Conservation (phyloP, 2,113 vertebrate species). For the Brienomyrus longianalis region DNA sequence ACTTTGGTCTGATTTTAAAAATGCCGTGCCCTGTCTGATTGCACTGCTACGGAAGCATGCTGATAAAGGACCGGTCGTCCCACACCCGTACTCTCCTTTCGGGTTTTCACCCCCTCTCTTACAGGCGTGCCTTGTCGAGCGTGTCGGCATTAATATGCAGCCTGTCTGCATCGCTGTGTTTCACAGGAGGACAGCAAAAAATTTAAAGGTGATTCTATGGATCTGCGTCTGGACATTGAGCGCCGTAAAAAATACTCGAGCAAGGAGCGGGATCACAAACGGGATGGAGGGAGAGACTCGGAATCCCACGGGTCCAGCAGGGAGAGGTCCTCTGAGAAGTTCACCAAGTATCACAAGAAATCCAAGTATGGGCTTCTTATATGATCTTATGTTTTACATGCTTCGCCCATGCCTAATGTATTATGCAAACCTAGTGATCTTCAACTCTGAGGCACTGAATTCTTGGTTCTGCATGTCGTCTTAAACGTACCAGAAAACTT, state of each 20-base stretch:
- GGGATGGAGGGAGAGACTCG: constrained; percentile 67
- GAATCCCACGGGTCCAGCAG: constrained; percentile 74
- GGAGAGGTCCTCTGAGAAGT: constrained; percentile 76
- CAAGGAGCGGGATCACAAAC: constrained; percentile 77
- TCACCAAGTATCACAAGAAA: constrained; percentile 77
- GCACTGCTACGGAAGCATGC: background rate
- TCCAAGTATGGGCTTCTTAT: constrained; percentile 55
- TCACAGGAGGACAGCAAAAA: constrained; percentile 74
- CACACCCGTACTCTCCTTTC: background rate
- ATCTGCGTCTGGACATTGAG: constrained; percentile 93
- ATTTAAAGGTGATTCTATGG: constrained; percentile 77
- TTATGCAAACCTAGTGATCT: background rate
- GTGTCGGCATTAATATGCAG: constrained; percentile 46
- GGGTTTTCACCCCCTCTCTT: constrained; percentile 3
- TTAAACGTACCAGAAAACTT: background rate
- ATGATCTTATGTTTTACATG: background rate
- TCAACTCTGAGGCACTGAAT: background rate
- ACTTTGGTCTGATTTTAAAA: background rate
- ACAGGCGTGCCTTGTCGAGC: constrained; percentile 18
- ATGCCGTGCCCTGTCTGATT: background rate
- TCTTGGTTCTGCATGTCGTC: background rate
- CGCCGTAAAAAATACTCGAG: constrained; percentile 82
- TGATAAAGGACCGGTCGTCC: background rate
- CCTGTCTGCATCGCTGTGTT: constrained; percentile 54
- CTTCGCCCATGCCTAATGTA: background rate